phyloP scores from a whole-genome alignment of 2,888 invertebrate species.

The Parasteatoda lunata region DNA sequence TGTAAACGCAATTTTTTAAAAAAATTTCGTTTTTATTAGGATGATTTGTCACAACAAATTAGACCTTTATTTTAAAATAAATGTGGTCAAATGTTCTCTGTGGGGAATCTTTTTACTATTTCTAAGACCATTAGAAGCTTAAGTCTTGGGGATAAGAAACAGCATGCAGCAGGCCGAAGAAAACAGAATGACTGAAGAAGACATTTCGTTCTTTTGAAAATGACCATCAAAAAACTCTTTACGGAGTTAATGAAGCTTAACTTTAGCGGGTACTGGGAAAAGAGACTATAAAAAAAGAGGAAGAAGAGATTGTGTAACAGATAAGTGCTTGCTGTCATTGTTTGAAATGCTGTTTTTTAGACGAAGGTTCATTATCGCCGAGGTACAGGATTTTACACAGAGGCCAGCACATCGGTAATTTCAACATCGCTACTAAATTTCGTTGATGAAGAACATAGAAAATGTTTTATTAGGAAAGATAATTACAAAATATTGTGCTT shows the following conservation, averaged over 20 bases:
- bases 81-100: not conserved
- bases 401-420: not conserved
- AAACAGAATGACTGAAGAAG: not conserved
- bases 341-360: slow-evolving; percentile 36
- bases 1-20: no score
- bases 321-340: slow-evolving; percentile 37
- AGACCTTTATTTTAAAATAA: not conserved
- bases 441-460: no score
- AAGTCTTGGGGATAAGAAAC: not conserved
- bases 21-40: not conserved
- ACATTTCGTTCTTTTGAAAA: slow-evolving; percentile 16
- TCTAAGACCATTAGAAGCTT: not conserved
- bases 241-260: slow-evolving; percentile 40
- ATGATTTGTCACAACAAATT: slow-evolving; percentile 2
- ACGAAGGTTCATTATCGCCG: slow-evolving; percentile 11
- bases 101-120: not conserved
- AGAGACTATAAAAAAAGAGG: slow-evolving; percentile 4
- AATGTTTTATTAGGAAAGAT: no score
- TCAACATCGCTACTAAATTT: not conserved
- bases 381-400: not conserved
- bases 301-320: slow-evolving; percentile 21
- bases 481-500: no score
- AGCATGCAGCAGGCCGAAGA: not conserved
- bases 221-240: slow-evolving; percentile 49
- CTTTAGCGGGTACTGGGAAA: slow-evolving; percentile 6